Conservation (phyloP, 2,113 vertebrate genomes). For the Mohoua ochrocephala region DNA sequence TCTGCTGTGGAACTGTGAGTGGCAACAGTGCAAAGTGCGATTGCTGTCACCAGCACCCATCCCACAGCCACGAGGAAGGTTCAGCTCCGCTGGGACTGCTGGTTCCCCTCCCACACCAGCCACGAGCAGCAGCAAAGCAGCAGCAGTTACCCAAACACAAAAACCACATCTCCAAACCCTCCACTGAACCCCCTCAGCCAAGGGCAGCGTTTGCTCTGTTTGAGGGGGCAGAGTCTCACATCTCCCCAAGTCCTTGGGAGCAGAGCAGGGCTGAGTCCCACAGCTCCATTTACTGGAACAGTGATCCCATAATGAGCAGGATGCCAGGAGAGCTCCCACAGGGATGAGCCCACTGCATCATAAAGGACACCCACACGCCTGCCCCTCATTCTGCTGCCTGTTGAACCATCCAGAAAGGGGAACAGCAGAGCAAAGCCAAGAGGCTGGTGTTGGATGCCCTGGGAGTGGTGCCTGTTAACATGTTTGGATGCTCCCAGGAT, state of each 20-base stretch:
- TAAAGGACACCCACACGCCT: neutral
- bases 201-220: neutral
- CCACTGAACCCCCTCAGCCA: neutral
- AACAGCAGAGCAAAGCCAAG: neutral
- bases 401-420: neutral
- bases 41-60: neutral
- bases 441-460: neutral
- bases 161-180: neutral
- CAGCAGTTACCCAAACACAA: neutral
- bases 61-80: neutral
- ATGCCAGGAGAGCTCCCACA: neutral
- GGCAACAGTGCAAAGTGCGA: neutral
- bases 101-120: neutral
- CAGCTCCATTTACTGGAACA: fast-evolving
- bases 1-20: neutral
- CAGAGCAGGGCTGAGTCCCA: neutral
- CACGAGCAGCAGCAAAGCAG: neutral
- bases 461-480: fast-evolving
- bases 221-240: neutral
- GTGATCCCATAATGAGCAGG: neutral
- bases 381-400: neutral
- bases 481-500: neutral
- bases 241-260: neutral
- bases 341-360: neutral
- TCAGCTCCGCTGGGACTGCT: neutral